Evolutionary conservation across 2,888 invertebrate genomes (phyloP), one percentile per base, ranked within the genome.

Genomic region (Drosophila niveifrons): DNA sequence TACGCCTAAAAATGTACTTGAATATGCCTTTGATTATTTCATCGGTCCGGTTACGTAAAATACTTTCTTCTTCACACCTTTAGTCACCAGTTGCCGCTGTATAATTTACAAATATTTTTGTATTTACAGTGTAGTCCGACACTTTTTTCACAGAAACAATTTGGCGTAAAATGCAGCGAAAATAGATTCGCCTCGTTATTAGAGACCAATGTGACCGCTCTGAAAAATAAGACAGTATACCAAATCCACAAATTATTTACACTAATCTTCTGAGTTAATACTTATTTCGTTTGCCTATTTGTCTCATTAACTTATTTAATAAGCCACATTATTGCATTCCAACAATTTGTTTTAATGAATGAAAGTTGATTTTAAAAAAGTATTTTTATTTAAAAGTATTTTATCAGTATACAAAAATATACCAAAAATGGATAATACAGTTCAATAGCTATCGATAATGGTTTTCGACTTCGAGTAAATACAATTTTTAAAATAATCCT

Each of bases 81-180:
- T 23, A 8, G 10, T 28, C n/a, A 63, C 23, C 29, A 50, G 34
- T 34, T 10, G 36, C 23, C 58, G 36, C 23, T 44, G 23, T 39
- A 36, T 36, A 68, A 56, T 34, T 7, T 23, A 53, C 47, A 59
- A 62, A 64, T 61, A 47, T 75, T 61, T 55, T 28, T 50, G 31
- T 75, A 84, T 75, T 81, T 84, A 78, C 70, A 71, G 8, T 43
- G 34, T n/a, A 55, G 44, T 62, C 36, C 36, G 66, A 64, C 59
- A 65, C 46, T 70, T 70, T 82, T 82, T 59, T 57, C 83, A 76
- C 83, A 69, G 76, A 75, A 88, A 78, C 66, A 70, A 72, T 61
- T 77, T 56, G 65, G 62, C 69, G 51, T 48, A 74, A 78, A 66
- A 66, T 72, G 57, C 67, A 78, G 78, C 78, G 80, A 78, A 77